These are phyloP conservation scores for Apoda limacodes DNA, from an alignment of 2,888 invertebrate genomes.

Conservation along the genomic window DNA sequence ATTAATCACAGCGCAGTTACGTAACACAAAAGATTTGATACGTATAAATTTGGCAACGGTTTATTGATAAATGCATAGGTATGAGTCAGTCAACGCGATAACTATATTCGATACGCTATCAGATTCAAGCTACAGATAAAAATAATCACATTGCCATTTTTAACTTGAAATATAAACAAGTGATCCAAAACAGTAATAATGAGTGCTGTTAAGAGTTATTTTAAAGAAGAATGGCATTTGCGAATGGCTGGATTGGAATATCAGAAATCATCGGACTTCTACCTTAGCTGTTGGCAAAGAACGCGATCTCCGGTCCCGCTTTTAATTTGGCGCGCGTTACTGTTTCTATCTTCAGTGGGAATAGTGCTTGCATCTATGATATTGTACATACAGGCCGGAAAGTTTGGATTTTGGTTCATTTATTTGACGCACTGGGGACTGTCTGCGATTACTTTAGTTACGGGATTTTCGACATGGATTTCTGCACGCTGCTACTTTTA, in stretches of 20 bases:
- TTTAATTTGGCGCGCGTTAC: conserved; percentile 41
- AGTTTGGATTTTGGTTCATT: conserved; percentile 52
- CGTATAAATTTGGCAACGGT: too few relatives aligned
- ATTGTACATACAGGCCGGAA: conserved; percentile 33
- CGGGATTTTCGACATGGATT: conserved; percentile 42
- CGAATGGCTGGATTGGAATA: conserved; percentile 44
- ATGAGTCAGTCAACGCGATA: too few relatives aligned
- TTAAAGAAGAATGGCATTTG: conserved; percentile 37
- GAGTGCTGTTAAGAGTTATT: conserved; percentile 46
- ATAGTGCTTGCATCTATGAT: conserved; percentile 41
- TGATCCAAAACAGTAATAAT: conserved; percentile 28
- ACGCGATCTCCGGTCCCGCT: conserved; percentile 48
- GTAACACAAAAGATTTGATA: neutral
- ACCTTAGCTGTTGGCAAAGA: conserved; percentile 52
- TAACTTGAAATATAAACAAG: too few relatives aligned
- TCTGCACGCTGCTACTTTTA: conserved; percentile 44
- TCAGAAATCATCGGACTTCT: conserved; percentile 45
- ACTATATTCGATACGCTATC: too few relatives aligned
- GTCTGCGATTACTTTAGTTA: conserved; percentile 34
- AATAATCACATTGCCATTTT: too few relatives aligned
- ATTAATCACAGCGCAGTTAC: neutral
- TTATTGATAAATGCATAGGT: too few relatives aligned
- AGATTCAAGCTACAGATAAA: too few relatives aligned
- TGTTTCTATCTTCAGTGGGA: conserved; percentile 40
- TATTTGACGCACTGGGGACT: conserved; percentile 70